Evolutionary conservation across 2,113 vertebrate genomes (phyloP).

Genomic region (Stegostoma tigrinum): DNA sequence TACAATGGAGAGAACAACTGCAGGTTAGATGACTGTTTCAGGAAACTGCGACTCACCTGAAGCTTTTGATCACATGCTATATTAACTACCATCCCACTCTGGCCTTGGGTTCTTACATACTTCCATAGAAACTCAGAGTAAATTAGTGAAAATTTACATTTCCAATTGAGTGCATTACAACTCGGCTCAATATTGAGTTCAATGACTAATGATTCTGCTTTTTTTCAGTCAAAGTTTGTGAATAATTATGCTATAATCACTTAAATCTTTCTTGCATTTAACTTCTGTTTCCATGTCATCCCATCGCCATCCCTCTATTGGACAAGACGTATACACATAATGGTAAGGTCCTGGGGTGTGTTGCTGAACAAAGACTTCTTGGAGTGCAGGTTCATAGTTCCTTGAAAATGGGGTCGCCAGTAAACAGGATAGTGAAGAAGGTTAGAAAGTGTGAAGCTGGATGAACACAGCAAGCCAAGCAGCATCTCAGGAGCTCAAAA

Average conservation of each 20-base stretch:
- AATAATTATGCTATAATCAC: background rate
- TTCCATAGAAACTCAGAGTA: background rate
- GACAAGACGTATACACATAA: background rate
- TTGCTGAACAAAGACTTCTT: too few species aligned
- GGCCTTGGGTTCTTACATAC: background rate
- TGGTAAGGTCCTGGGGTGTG: too few species aligned
- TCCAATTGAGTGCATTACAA: background rate
- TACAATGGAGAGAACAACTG: background rate
- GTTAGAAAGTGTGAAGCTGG: too few species aligned
- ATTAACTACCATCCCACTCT: background rate
- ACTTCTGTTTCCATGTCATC: background rate
- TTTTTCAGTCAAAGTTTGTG: background rate
- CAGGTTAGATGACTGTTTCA: background rate
- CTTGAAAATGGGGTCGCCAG: too few species aligned
- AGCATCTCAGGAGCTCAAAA: too few species aligned
- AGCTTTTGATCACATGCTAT: background rate
- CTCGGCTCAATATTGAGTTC: background rate
- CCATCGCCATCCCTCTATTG: background rate
- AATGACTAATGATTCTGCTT: background rate
- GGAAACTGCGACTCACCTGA: background rate
- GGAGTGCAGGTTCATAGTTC: too few species aligned
- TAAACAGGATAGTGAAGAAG: too few species aligned
- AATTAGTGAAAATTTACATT: background rate
- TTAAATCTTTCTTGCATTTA: background rate
- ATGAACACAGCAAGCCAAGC: too few species aligned